A percentile compares a stretch with the other conserved stretches of the same genome.
Conservation (phyloP, 2,113 vertebrate genomes). For the Otis tarda region DNA sequence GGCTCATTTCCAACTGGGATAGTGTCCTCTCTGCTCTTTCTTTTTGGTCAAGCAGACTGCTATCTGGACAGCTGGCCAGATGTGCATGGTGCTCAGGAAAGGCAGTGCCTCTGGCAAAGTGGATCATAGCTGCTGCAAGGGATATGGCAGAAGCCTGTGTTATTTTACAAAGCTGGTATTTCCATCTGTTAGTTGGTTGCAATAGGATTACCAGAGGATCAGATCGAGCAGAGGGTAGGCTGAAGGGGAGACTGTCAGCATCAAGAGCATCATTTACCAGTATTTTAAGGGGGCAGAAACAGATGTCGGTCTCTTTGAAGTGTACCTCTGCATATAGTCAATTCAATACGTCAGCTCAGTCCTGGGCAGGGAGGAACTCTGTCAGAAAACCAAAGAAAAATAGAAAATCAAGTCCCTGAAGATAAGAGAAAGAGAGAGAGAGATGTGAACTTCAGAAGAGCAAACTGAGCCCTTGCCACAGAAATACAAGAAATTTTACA, state of each 20-base stretch:
- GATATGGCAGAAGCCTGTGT: not conserved
- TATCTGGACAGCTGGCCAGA: not conserved
- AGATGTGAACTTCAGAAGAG: not conserved
- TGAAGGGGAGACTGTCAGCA: not conserved
- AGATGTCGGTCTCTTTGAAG: not conserved
- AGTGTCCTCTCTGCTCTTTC: not conserved
- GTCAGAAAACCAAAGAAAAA: not conserved
- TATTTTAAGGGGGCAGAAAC: not conserved
- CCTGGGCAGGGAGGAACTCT: not conserved
- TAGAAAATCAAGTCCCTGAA: not conserved
- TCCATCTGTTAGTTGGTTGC: slow-evolving; percentile 25
- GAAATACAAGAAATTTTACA: not conserved
- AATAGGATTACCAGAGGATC: not conserved
- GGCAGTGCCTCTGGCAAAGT: not conserved
- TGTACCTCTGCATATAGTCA: not conserved
- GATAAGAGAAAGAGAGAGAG: not conserved
- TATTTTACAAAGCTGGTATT: not conserved
- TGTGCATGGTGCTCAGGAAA: not conserved
- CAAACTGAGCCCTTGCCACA: not conserved
- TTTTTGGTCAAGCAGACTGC: not conserved
- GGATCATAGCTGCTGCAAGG: not conserved
- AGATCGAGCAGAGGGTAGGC: not conserved
- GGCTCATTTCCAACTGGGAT: not conserved
- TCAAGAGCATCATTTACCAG: not conserved
- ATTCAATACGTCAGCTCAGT: not conserved